These are phyloP conservation scores for Sesia bembeciformis DNA, from an alignment of 2,888 invertebrate species.

Conservation along the genomic window DNA sequence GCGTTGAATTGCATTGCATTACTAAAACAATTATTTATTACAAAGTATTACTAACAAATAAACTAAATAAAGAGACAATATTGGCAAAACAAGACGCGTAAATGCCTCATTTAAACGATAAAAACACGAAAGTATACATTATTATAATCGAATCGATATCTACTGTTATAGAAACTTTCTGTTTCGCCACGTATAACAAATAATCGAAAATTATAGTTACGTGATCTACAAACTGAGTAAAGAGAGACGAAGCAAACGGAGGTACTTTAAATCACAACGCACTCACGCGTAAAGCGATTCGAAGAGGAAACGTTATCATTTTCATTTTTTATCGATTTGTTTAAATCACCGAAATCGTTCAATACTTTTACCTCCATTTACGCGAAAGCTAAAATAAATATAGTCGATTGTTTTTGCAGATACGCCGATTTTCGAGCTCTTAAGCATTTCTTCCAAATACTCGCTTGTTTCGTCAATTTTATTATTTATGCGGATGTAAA, in stretches of 20 bases:
- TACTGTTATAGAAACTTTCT: background rate
- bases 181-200: conserved; percentile 14
- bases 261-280: conserved; percentile 39
- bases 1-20: no score
- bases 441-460: conserved; percentile 17
- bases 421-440: conserved; percentile 20
- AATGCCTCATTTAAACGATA: no score
- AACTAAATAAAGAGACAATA: no score
- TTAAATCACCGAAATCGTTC: conserved; percentile 47
- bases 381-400: conserved; percentile 31
- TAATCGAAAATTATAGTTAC: conserved; percentile 25
- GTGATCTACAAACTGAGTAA: conserved; percentile 18
- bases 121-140: no score
- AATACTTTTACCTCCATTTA: conserved; percentile 52
- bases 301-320: conserved; percentile 35
- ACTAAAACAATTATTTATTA: no score
- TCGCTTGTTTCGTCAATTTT: conserved; percentile 14
- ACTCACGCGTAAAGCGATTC: conserved; percentile 61
- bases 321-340: conserved; percentile 42
- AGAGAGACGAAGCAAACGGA: conserved; percentile 23
- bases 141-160: no score
- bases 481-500: conserved; percentile 8
- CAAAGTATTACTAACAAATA: no score
- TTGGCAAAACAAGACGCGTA: no score
- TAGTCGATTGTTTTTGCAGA: conserved; percentile 13